These are phyloP conservation scores for Antheraea mylitta DNA, from an alignment of 1,140 invertebrate genomes.

Conservation along the genomic window DNA sequence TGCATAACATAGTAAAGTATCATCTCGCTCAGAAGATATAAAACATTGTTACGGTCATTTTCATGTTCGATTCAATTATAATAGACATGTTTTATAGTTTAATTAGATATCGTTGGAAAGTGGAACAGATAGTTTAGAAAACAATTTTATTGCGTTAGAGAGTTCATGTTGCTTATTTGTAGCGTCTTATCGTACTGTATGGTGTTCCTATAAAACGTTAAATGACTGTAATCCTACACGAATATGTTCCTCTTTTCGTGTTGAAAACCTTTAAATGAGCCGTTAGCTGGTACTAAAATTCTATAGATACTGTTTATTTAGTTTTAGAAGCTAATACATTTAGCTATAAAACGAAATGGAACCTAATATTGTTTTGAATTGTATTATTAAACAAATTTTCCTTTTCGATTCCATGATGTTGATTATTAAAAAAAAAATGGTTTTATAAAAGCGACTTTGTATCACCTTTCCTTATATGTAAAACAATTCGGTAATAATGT, in stretches of 20 bases:
- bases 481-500: too few species aligned
- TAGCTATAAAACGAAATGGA: not conserved
- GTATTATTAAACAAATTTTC: too few species aligned
- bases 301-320: constrained; percentile 3
- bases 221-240: constrained; percentile 18
- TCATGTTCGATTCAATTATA: constrained; percentile 20
- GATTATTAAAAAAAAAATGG: too few species aligned
- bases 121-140: constrained; percentile 13
- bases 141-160: constrained; percentile 16
- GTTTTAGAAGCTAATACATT: not conserved
- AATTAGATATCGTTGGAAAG: constrained; percentile 17
- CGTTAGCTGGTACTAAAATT: constrained; percentile 8
- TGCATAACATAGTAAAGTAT: constrained; percentile 2
- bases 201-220: constrained; percentile 21
- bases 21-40: not conserved
- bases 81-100: constrained; percentile 18
- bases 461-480: too few species aligned
- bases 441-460: too few species aligned
- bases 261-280: constrained; percentile 5
- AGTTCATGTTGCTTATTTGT: constrained; percentile 17
- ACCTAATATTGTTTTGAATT: too few species aligned
- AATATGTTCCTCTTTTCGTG: not conserved
- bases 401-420: too few species aligned
- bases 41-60: constrained; percentile 8
- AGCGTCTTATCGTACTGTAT: constrained; percentile 11